A percentile compares a stretch with the other conserved stretches of the same genome.
Conservation (phyloP, 2,113 vertebrate species). For the Anas platyrhynchos region DNA sequence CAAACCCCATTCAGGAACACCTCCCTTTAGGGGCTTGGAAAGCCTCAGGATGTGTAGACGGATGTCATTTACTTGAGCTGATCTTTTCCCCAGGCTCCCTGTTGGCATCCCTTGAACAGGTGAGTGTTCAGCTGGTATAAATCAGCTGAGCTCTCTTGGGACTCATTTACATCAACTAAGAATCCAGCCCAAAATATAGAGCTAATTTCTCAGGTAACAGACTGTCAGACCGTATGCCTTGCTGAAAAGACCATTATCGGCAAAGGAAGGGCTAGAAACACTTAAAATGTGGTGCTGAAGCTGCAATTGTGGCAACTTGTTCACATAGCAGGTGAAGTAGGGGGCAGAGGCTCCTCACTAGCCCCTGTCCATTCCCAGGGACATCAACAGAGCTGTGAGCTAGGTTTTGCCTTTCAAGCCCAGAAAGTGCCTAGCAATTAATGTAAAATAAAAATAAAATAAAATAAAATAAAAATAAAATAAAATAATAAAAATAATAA, state of each 20-base stretch:
- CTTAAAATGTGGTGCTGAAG: not conserved
- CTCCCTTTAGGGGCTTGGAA: slow-evolving; percentile 5
- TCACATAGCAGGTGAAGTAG: not conserved
- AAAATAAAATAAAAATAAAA: no score
- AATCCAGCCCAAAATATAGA: not conserved
- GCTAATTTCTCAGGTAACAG: not conserved
- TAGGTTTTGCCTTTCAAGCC: not conserved
- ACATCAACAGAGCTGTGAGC: fast-evolving
- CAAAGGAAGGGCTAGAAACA: not conserved
- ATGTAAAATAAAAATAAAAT: not conserved
- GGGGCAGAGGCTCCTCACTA: not conserved
- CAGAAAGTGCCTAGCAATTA: not conserved
- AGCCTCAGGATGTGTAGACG: slow-evolving; percentile 10
- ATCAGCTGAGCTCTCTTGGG: slow-evolving; percentile 26
- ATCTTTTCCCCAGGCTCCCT: slow-evolving; percentile 4
- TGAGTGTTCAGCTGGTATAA: slow-evolving; percentile 35
- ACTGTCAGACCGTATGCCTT: not conserved
- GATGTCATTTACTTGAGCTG: slow-evolving; percentile 31
- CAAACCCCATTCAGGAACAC: slow-evolving; percentile 3
- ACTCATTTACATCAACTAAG: slow-evolving; percentile 29
- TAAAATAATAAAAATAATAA: no score
- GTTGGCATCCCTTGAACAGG: slow-evolving; percentile 35
- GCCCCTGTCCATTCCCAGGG: not conserved
- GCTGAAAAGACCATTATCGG: not conserved
- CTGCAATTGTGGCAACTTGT: not conserved